These are phyloP conservation scores for Hippocampus abdominalis DNA, from an alignment of 2,113 vertebrate genomes.

Conservation along the genomic window DNA sequence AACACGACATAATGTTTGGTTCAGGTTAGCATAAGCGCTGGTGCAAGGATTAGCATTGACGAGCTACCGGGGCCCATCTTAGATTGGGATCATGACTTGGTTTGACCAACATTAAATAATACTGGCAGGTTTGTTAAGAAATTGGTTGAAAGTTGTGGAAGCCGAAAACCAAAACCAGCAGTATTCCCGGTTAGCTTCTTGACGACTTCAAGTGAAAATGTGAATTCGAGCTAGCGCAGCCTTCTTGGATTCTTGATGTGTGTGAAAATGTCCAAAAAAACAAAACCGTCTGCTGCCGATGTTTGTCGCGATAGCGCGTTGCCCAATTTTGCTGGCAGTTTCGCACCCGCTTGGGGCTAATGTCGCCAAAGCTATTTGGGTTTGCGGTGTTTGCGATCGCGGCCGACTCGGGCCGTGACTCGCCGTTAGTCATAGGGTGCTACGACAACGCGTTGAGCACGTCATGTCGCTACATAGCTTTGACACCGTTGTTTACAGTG, in stretches of 20 bases:
- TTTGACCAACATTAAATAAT: neutral
- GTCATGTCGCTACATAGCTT: constrained; percentile 44
- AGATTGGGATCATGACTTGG: neutral
- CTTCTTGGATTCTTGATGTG: too few species aligned
- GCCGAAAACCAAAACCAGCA: neutral
- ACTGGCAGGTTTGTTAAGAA: neutral
- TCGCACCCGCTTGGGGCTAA: neutral
- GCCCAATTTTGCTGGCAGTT: neutral
- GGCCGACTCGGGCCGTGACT: neutral
- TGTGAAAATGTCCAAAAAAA: neutral
- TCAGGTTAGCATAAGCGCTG: neutral
- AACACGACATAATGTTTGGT: neutral
- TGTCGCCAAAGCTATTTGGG: neutral
- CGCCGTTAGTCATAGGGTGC: neutral
- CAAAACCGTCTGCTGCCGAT: neutral
- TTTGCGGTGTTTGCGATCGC: neutral
- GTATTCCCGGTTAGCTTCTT: too few species aligned
- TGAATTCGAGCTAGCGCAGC: too few species aligned
- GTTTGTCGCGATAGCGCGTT: neutral
- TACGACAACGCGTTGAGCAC: constrained; percentile 33
- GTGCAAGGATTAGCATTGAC: neutral
- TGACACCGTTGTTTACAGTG: constrained; percentile 63
- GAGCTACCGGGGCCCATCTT: neutral
- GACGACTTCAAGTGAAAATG: too few species aligned
- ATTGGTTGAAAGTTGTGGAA: neutral